A percentile compares a stretch with the other conserved stretches of the same genome.
These are phyloP conservation scores for Brachionus sp. DNA, from an alignment of 1,140 invertebrate genomes.

Conservation along the genomic window DNA sequence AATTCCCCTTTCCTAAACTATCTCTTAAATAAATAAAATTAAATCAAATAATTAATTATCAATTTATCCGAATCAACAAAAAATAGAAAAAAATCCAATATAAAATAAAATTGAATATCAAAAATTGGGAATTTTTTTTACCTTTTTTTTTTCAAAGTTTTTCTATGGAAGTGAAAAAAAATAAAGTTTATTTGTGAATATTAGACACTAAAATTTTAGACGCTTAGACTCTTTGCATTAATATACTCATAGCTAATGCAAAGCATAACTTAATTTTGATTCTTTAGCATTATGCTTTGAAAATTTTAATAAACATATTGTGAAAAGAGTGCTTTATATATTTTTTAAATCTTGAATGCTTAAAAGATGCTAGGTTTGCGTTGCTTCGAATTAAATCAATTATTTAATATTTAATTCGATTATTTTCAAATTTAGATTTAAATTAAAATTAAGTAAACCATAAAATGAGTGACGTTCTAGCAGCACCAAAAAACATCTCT, in stretches of 20 bases:
- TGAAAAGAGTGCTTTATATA: slow-evolving; percentile 22
- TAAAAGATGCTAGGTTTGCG: slow-evolving; percentile 6
- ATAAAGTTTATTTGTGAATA: background rate
- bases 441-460: background rate
- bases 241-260: background rate
- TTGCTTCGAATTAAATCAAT: background rate
- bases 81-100: no score
- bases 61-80: no score
- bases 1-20: no score
- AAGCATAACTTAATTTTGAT: slow-evolving; percentile 16
- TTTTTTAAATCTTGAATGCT: slow-evolving; percentile 3
- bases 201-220: background rate
- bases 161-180: background rate
- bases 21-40: no score
- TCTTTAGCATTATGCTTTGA: background rate
- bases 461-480: slow-evolving; percentile 40
- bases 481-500: slow-evolving; percentile 43
- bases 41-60: no score
- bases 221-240: background rate
- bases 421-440: slow-evolving; percentile 26
- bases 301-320: slow-evolving; percentile 35
- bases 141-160: no score
- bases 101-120: no score
- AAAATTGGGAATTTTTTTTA: no score
- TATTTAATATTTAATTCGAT: background rate